Evolutionary conservation across 1,140 invertebrate genomes (phyloP).

Genomic region (Lasaia peninsularis): DNA sequence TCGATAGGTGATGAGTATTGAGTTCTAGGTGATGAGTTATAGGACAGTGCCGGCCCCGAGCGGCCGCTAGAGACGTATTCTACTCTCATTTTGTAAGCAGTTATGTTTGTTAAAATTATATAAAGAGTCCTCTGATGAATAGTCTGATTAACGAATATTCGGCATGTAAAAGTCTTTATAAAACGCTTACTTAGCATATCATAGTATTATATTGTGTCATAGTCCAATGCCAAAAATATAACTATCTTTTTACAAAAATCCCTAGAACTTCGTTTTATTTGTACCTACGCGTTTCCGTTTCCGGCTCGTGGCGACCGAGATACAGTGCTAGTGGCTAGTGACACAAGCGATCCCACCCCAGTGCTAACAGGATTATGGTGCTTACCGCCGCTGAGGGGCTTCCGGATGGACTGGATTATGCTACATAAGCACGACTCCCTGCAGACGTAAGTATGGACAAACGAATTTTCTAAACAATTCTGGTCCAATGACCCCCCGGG

Average conservation of each 20-base stretch:
- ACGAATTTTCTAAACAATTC: slow-evolving; percentile 7
- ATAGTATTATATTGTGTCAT: slow-evolving; percentile 78
- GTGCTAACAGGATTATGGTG: slow-evolving; percentile 18
- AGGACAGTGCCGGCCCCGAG: slow-evolving; percentile 60
- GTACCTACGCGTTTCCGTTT: slow-evolving; percentile 32
- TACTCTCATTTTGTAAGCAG: slow-evolving; percentile 74
- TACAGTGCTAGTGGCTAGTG: slow-evolving; percentile 17
- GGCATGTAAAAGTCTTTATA: slow-evolving; percentile 77
- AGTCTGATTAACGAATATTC: slow-evolving; percentile 77
- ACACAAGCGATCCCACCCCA: not conserved
- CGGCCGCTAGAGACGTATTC: slow-evolving; percentile 61
- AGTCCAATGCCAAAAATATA: slow-evolving; percentile 78
- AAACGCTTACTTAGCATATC: slow-evolving; percentile 78
- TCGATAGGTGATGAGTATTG: slow-evolving; percentile 59
- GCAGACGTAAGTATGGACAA: slow-evolving; percentile 25
- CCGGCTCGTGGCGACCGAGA: slow-evolving; percentile 10
- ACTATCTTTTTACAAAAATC: slow-evolving; percentile 78
- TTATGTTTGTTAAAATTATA: slow-evolving; percentile 76
- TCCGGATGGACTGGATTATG: not conserved
- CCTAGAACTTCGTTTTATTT: slow-evolving; percentile 72
- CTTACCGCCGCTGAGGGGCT: not conserved
- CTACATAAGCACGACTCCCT: not conserved
- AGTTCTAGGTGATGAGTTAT: slow-evolving; percentile 56
- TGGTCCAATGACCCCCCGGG: not conserved
- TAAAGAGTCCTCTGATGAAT: slow-evolving; percentile 76